These are phyloP conservation scores for Heliconius eleuchia DNA, from an alignment of 1,140 invertebrate species.

Conservation along the genomic window DNA sequence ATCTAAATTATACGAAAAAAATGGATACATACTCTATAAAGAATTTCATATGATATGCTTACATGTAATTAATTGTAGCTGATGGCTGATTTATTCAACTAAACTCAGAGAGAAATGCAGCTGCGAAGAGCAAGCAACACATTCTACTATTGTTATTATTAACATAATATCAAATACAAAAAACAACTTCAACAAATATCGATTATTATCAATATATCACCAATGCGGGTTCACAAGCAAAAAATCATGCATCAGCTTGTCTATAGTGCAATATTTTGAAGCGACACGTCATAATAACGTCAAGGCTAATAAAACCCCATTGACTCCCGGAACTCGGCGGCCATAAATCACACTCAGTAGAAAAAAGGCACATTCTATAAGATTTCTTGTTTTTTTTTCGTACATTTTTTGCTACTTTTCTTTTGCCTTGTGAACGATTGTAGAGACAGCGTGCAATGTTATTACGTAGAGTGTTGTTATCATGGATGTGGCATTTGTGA, in stretches of 20 bases:
- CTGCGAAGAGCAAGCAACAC: too few relatives aligned
- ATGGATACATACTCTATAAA: too few relatives aligned
- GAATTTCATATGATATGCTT: too few relatives aligned
- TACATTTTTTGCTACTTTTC: slow-evolving; percentile 21
- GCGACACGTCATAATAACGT: slow-evolving; percentile 50
- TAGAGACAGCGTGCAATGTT: slow-evolving; percentile 42
- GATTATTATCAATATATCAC: not conserved
- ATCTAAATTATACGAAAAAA: too few relatives aligned
- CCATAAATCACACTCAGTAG: slow-evolving; percentile 63
- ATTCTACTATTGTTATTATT: too few relatives aligned
- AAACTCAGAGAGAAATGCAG: too few relatives aligned
- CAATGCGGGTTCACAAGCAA: not conserved
- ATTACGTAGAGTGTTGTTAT: slow-evolving; percentile 26
- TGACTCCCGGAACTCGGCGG: slow-evolving; percentile 66
- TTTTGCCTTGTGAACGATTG: slow-evolving; percentile 20
- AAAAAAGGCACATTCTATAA: slow-evolving; percentile 28
- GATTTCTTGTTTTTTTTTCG: not conserved
- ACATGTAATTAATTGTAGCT: too few relatives aligned
- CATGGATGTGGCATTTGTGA: slow-evolving; percentile 20
- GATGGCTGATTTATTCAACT: too few relatives aligned
- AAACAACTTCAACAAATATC: too few relatives aligned
- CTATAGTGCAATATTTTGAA: slow-evolving; percentile 33
- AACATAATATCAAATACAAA: too few relatives aligned
- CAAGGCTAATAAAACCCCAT: slow-evolving; percentile 54
- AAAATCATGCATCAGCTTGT: not conserved